These are phyloP conservation scores for Hemithea aestivaria DNA, from an alignment of 2,888 invertebrate genomes.

Conservation along the genomic window DNA sequence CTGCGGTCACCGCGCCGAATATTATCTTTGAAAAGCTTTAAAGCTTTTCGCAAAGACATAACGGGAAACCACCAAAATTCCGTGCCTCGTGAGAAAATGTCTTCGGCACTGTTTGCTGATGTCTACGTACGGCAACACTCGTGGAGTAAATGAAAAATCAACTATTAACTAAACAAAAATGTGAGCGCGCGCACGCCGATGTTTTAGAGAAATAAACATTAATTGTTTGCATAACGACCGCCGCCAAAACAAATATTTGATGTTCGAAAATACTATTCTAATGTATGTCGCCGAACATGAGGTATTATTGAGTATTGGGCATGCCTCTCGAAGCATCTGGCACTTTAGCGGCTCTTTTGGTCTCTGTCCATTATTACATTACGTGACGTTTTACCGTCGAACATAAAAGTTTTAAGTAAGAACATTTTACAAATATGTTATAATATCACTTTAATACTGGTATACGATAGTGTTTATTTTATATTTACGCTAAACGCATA, in stretches of 20 bases:
- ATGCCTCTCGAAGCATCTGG: conserved; percentile 55
- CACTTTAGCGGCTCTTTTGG: conserved; percentile 72
- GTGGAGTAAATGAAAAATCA: conserved; percentile 70
- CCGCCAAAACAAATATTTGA: conserved; percentile 75
- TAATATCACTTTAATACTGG: too few species aligned
- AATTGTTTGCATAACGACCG: conserved; percentile 73
- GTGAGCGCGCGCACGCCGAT: conserved; percentile 68
- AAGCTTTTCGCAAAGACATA: conserved; percentile 34
- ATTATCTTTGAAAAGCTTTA: conserved; percentile 37
- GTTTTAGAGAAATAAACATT: conserved; percentile 78
- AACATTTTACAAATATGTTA: too few species aligned
- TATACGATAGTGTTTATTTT: too few species aligned
- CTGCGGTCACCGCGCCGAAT: conserved; percentile 31
- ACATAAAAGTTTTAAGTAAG: conserved; percentile 12
- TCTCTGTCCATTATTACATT: conserved; percentile 47
- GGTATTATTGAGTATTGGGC: conserved; percentile 17
- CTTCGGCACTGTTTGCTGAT: conserved; percentile 48
- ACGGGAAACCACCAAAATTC: conserved; percentile 27
- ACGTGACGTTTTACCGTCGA: conserved; percentile 45
- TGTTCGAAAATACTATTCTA: conserved; percentile 78
- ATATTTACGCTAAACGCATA: too few species aligned
- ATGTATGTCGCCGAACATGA: conserved; percentile 69
- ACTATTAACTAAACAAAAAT: conserved; percentile 74
- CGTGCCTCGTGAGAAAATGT: conserved; percentile 59
- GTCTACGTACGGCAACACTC: conserved; percentile 60